These are phyloP conservation scores for Drosophila mimetica DNA, from an alignment of 2,888 invertebrate species.

Conservation along the genomic window DNA sequence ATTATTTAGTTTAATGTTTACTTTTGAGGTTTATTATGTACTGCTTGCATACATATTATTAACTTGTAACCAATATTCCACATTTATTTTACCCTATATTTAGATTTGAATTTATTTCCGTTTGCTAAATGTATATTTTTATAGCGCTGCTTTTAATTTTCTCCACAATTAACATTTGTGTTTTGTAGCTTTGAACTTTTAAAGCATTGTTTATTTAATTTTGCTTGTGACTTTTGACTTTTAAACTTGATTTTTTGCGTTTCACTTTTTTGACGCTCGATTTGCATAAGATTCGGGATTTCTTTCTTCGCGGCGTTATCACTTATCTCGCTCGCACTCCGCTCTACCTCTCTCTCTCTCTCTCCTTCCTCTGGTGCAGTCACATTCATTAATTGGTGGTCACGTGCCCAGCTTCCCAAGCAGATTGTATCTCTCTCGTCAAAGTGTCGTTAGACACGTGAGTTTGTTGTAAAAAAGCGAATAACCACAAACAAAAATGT, in stretches of 20 bases:
- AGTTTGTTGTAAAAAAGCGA: slow-evolving; percentile 48
- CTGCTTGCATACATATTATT: background rate
- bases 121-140: slow-evolving; percentile 7
- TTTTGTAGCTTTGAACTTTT: slow-evolving; percentile 46
- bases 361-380: slow-evolving; percentile 13
- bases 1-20: background rate
- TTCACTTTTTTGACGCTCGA: slow-evolving; percentile 52
- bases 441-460: slow-evolving; percentile 44
- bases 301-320: slow-evolving; percentile 34
- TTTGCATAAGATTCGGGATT: slow-evolving; percentile 53
- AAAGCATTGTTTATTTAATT: slow-evolving; percentile 40
- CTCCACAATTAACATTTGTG: slow-evolving; percentile 40
- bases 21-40: background rate
- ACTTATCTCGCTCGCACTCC: slow-evolving; percentile 15
- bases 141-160: slow-evolving; percentile 24
- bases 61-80: slow-evolving; percentile 7
- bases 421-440: slow-evolving; percentile 39
- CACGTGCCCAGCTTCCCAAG: slow-evolving; percentile 66
- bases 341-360: slow-evolving; percentile 2
- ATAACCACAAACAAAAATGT: slow-evolving; percentile 46
- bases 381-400: slow-evolving; percentile 61
- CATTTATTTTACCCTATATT: slow-evolving; percentile 16
- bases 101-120: slow-evolving; percentile 6
- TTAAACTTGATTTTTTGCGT: slow-evolving; percentile 55
- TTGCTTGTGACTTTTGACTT: slow-evolving; percentile 65